Base-by-base conservation (phyloP, 2,888 invertebrate genomes). In the Papilio elwesi region DNA sequence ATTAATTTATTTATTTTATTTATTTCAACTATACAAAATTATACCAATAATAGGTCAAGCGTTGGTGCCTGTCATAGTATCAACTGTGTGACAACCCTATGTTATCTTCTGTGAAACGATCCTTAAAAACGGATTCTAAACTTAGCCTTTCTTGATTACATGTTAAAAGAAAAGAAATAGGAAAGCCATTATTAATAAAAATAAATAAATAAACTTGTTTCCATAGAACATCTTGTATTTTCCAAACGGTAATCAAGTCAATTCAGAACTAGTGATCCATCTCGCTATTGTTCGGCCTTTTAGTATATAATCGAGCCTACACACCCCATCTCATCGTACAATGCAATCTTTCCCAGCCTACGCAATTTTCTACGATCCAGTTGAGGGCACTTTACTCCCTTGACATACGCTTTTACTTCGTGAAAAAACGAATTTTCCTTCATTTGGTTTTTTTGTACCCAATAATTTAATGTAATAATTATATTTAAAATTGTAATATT, bases 271-370 rank as follows among this genome's bases (percentile, higher is more conserved):
- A 36, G 48, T 64, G 26, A 70, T 70, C 63, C 43, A 38, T 10
- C 16, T 52, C 51, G 36, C 51, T 51, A 43, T 71, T 68, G 62
- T 72, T 67, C 66, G 49, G 15, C 62, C 16, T 38, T 68, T 72
- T 47, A 52, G 43, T 26, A 59, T 53, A 62, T 72, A 68, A 51
- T 38, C 9, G 52, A 59, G 57, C 57, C 49, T 59, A 48, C 16
- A 16, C 57, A 73, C 38, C n/a, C 38, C 10, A 63, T 64, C 57
- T 51, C 65, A 73, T 65, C 43, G 65, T 69, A 43, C 62, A 48
- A 51, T 51, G 38, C 47, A 64, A 64, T 55, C 64, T 47, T 70
- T 53, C 8, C 48, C 47, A 53, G n/a, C 48, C 72, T 43, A 53
- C 64, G 68, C 59, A 73, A 64, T 65, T 68, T 57, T 36, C 13